Conservation (phyloP, 2,113 vertebrate species). For the Halcyon malimbica region DNA sequence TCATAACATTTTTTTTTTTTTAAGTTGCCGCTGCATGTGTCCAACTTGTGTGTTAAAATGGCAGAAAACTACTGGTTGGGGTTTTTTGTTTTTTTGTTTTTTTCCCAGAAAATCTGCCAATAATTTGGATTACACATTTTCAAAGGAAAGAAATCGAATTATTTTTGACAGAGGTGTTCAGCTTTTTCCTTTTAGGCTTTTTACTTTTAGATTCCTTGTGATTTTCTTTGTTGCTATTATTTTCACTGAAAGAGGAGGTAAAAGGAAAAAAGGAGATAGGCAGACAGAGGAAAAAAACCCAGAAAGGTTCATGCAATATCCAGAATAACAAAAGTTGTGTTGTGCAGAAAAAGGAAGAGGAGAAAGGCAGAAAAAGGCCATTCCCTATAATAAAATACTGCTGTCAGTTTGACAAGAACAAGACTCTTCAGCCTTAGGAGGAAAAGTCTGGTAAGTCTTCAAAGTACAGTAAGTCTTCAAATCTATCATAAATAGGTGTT, state of each 20-base stretch:
- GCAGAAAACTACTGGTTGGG: not conserved
- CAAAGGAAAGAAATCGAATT: not conserved
- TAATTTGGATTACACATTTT: not conserved
- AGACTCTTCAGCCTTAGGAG: not conserved
- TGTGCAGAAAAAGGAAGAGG: not conserved
- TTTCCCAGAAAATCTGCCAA: not conserved
- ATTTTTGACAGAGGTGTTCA: not conserved
- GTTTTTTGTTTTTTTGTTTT: not conserved
- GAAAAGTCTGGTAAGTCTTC: not conserved
- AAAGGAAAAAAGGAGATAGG: not conserved
- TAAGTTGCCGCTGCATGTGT: not conserved
- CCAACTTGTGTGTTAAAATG: not conserved
- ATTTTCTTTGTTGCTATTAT: not conserved
- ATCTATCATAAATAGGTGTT: not conserved
- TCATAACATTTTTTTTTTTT: not conserved
- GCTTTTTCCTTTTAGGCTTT: not conserved
- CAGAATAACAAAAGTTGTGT: not conserved
- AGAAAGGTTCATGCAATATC: not conserved
- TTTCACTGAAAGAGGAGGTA: not conserved
- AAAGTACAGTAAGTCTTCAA: not conserved
- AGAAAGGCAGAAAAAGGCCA: not conserved
- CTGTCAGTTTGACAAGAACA: not conserved
- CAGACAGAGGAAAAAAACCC: accelerated
- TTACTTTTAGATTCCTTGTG: not conserved
- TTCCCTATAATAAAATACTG: not conserved